A percentile compares a stretch with the other conserved stretches of the same genome.
Evolutionary conservation across 2,888 invertebrate species (phyloP).

Genomic region (Tipula unca): DNA sequence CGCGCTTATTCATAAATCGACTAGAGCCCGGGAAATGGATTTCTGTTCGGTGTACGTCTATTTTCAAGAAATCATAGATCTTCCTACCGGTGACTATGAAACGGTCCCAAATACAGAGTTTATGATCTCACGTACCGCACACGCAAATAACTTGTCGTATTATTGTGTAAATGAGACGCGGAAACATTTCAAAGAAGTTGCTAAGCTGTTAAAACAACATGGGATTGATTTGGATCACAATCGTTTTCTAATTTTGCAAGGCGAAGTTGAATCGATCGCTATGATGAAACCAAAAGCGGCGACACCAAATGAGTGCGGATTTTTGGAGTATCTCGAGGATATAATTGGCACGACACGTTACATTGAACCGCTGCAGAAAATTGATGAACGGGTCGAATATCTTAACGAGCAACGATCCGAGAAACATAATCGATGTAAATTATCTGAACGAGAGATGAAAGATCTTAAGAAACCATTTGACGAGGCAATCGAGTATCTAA

Average conservation of each 20-base stretch:
- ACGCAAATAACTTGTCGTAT: slow-evolving; percentile 67
- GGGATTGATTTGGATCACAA: slow-evolving; percentile 96
- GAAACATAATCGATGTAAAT: slow-evolving; percentile 74
- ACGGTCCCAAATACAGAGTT: slow-evolving; percentile 71
- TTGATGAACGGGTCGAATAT: slow-evolving; percentile 65
- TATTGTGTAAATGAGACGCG: slow-evolving; percentile 66
- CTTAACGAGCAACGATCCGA: slow-evolving; percentile 67
- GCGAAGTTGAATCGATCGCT: slow-evolving; percentile 98
- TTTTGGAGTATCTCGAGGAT: slow-evolving; percentile 97
- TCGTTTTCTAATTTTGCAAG: slow-evolving; percentile 91
- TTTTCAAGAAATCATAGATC: slow-evolving; percentile 74
- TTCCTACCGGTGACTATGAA: slow-evolving; percentile 60
- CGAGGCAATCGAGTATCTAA: slow-evolving; percentile 67
- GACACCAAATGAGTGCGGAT: slow-evolving; percentile 81
- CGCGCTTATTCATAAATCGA: slow-evolving; percentile 87
- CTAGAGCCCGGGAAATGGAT: slow-evolving; percentile 59
- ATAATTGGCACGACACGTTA: slow-evolving; percentile 87
- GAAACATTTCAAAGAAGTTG: slow-evolving; percentile 83
- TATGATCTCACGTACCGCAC: slow-evolving; percentile 77
- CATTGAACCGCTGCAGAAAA: slow-evolving; percentile 69
- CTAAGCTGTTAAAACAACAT: slow-evolving; percentile 60
- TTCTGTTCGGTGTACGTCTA: slow-evolving; percentile 84
- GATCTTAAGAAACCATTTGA: slow-evolving; percentile 70
- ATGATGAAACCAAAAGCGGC: slow-evolving; percentile 95
- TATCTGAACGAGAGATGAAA: slow-evolving; percentile 72